phyloP scores from a whole-genome alignment of 2,888 invertebrate species.

The Philaethria dido region DNA sequence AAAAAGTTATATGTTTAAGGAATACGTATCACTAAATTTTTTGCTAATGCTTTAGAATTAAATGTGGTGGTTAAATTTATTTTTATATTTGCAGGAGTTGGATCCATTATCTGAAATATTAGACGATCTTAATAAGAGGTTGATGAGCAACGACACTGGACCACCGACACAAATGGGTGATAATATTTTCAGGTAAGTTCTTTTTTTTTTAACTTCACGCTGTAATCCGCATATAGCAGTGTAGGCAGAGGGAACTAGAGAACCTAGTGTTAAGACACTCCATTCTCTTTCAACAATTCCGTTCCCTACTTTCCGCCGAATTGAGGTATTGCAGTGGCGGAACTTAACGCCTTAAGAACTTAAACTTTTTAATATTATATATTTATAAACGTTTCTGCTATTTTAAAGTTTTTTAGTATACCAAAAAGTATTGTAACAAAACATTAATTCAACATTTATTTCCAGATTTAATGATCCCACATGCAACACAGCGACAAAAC shows the following conservation, averaged over 20 bases:
- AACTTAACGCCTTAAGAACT: too few relatives aligned
- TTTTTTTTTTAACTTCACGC: too few relatives aligned
- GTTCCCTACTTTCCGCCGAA: too few relatives aligned
- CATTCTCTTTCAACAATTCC: too few relatives aligned
- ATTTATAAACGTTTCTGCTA: conserved; percentile 49
- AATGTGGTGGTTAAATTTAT: neutral
- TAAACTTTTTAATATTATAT: too few relatives aligned
- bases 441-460: conserved; percentile 27
- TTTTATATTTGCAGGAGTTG: conserved; percentile 72
- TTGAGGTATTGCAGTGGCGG: too few relatives aligned
- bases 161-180: conserved; percentile 75
- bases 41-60: neutral
- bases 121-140: conserved; percentile 87
- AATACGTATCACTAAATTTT: neutral
- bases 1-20: too few relatives aligned
- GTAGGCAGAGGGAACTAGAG: too few relatives aligned
- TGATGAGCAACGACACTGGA: conserved; percentile 75
- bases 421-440: too few relatives aligned
- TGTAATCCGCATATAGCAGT: too few relatives aligned
- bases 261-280: too few relatives aligned
- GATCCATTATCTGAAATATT: conserved; percentile 88
- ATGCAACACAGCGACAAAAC: conserved; percentile 70
- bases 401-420: neutral
- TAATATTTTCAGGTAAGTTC: conserved; percentile 84
- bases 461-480: conserved; percentile 87